These are phyloP conservation scores for Tenthredo mesomela DNA, from an alignment of 2,888 invertebrate genomes.

Conservation along the genomic window DNA sequence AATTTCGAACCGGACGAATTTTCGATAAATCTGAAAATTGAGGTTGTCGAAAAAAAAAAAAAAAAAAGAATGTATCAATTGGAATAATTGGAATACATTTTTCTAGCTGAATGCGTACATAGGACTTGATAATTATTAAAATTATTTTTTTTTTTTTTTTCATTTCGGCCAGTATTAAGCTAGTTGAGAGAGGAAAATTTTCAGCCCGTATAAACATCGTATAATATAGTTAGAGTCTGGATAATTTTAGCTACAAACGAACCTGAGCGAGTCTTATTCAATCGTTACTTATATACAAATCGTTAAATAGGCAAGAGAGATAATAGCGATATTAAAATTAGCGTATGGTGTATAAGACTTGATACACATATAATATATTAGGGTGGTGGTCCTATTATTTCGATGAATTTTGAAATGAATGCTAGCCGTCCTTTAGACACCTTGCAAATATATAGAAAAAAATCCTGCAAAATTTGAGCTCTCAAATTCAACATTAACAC, in stretches of 20 bases:
- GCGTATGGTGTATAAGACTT: conserved; percentile 15
- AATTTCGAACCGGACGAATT: too few relatives aligned
- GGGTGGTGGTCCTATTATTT: too few relatives aligned
- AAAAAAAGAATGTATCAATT: too few relatives aligned
- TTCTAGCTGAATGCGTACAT: neutral
- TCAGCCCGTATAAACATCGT: neutral
- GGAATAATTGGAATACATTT: too few relatives aligned
- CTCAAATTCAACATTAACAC: too few relatives aligned
- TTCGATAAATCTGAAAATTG: too few relatives aligned
- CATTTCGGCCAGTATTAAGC: neutral
- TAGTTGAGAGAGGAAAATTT: neutral
- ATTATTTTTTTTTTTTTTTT: neutral
- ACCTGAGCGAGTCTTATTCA: neutral
- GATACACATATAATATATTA: too few relatives aligned
- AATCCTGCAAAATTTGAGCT: too few relatives aligned
- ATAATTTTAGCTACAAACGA: conserved; percentile 15
- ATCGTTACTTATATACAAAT: conserved; percentile 6
- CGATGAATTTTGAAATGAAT: too few relatives aligned
- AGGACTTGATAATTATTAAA: neutral
- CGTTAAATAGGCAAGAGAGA: neutral
- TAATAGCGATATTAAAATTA: conserved; percentile 23
- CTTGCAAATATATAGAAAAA: too few relatives aligned
- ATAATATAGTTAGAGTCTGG: neutral
- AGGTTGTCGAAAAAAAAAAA: too few relatives aligned
- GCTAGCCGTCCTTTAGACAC: too few relatives aligned